phyloP scores from a whole-genome alignment of 2,888 invertebrate genomes.

The Heliconius hortense region DNA sequence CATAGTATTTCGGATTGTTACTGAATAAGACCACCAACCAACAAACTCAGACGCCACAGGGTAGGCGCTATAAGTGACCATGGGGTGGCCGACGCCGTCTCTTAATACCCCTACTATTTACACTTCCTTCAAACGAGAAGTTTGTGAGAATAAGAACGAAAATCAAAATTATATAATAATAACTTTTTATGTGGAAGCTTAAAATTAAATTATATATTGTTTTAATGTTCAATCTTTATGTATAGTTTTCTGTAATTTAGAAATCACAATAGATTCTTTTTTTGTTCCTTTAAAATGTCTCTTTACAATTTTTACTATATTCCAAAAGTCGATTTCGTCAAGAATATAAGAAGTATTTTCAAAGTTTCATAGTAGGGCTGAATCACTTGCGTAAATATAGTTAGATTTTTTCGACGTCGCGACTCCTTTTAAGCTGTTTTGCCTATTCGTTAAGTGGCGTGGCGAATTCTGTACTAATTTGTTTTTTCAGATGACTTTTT shows the following conservation, averaged over 20 bases:
- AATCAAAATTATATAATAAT: no score
- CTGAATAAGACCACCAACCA: constrained; percentile 46
- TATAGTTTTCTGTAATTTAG: no score
- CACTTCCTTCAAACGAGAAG: neutral
- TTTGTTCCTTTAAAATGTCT: no score
- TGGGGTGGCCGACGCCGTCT: constrained; percentile 41
- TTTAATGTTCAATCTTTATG: no score
- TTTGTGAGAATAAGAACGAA: no score
- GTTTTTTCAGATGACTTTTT: constrained; percentile 62
- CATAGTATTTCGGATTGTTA: constrained; percentile 12
- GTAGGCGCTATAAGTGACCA: constrained; percentile 42
- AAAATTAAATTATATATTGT: no score
- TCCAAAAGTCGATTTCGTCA: no score
- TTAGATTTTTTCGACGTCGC: constrained; percentile 71
- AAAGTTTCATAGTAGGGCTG: constrained; percentile 49
- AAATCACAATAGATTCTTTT: no score
- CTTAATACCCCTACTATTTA: constrained; percentile 26
- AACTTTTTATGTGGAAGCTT: no score
- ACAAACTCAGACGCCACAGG: constrained; percentile 34
- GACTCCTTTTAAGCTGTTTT: constrained; percentile 73
- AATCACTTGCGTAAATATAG: constrained; percentile 60
- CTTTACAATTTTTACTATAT: no score
- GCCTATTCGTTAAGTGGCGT: constrained; percentile 75
- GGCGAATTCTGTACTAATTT: constrained; percentile 71
- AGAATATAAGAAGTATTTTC: neutral